Conservation (phyloP, 1,140 invertebrate species). For the Drosophila bipectinata region DNA sequence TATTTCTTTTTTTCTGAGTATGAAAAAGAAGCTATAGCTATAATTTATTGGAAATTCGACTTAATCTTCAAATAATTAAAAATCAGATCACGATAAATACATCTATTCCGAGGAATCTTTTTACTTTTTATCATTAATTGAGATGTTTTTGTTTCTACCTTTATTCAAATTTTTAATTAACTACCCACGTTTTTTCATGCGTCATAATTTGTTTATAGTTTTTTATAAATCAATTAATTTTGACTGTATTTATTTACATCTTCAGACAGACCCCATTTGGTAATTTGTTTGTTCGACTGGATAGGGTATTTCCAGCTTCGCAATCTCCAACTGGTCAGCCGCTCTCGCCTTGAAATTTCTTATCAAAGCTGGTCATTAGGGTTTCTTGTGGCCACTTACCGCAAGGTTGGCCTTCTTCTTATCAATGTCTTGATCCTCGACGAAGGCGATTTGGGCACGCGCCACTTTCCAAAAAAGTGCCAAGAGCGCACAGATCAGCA, state of each 20-base stretch:
- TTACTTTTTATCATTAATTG: not conserved
- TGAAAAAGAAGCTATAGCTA: too few relatives aligned
- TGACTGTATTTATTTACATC: not conserved
- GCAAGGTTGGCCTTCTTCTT: slow-evolving; percentile 73
- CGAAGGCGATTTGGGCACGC: slow-evolving; percentile 61
- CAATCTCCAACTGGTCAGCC: not conserved
- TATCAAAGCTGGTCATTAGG: slow-evolving; percentile 42
- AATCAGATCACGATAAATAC: too few relatives aligned
- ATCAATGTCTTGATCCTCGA: slow-evolving; percentile 70
- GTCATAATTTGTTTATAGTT: not conserved
- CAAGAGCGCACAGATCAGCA: slow-evolving; percentile 46
- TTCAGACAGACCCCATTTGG: not conserved
- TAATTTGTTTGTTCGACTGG: too few relatives aligned
- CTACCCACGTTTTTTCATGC: not conserved
- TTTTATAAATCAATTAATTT: not conserved
- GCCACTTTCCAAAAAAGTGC: slow-evolving; percentile 25
- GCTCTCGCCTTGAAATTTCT: slow-evolving; percentile 20
- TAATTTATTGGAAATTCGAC: too few relatives aligned
- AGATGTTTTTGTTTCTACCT: not conserved
- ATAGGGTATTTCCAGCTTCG: slow-evolving; percentile 8
- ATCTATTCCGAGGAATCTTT: too few relatives aligned
- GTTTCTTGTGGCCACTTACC: slow-evolving; percentile 41
- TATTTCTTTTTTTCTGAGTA: too few relatives aligned
- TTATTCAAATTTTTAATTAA: too few relatives aligned
- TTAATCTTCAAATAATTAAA: too few relatives aligned